These are phyloP conservation scores for Nilaparvata lugens DNA, from an alignment of 1,140 invertebrate genomes.

Conservation along the genomic window DNA sequence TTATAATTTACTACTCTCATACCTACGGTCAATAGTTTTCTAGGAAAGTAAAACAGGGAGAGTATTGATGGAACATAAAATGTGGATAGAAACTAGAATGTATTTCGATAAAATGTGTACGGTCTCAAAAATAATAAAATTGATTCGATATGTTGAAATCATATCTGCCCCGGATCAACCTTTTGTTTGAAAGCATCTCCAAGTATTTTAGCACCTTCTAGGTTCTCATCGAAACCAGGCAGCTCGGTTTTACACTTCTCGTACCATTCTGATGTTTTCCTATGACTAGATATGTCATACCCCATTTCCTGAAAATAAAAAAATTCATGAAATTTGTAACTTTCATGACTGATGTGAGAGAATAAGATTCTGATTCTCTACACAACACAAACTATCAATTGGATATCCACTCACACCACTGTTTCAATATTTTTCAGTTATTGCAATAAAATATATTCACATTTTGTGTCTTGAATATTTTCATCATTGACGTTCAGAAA, in stretches of 20 bases:
- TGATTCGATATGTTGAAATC: neutral
- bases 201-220: neutral
- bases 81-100: too few relatives aligned
- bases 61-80: too few relatives aligned
- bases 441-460: too few relatives aligned
- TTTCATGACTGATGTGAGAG: neutral
- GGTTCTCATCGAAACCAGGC: conserved; percentile 5
- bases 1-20: too few relatives aligned
- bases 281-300: neutral
- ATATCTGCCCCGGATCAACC: neutral
- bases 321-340: neutral
- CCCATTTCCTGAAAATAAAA: neutral
- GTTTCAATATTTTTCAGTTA: too few relatives aligned
- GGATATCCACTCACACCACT: too few relatives aligned
- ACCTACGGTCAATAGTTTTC: too few relatives aligned
- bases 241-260: conserved; percentile 3
- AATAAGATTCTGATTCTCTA: neutral
- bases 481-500: too few relatives aligned
- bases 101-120: too few relatives aligned
- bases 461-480: too few relatives aligned
- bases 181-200: neutral
- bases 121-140: too few relatives aligned
- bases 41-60: too few relatives aligned
- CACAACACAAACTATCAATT: neutral
- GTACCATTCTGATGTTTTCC: conserved; percentile 1